Evolutionary conservation across 2,888 invertebrate genomes (phyloP), one percentile per base, ranked within the genome.

Genomic region (Tanytarsus gracilentus): DNA sequence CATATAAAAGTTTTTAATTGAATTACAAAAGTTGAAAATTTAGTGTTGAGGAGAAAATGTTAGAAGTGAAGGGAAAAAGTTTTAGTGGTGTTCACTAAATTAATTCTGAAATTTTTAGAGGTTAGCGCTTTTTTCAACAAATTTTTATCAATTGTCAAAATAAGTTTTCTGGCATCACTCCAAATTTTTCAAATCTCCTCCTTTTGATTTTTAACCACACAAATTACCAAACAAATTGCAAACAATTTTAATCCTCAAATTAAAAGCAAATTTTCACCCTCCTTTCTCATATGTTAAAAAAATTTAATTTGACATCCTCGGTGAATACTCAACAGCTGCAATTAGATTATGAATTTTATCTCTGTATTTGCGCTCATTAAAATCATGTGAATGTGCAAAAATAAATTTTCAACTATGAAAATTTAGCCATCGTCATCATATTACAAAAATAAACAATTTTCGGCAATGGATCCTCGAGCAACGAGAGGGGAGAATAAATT

Each of bases 361-460:
- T 36, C n/a, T 14, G n/a, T n/a, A 36, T 36, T 14, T 36, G n/a
- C 16, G 36, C 36, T 36, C 14, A 36, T 36, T 36, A 36, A 33
- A 36, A 36, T 36, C n/a, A 14, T 36, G 4, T 36, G 6, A 29
- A 5, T 9, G 14, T 16, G 1, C 4, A 8, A 8, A 33, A 30
- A 30, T 11, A 30, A 30, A 4, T 11, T 14, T 14, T 6, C 2
- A 11, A 16, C 36, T 36, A n/a, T n/a, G 16, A 36, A 36, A 36
- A n/a, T 36, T n/a, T n/a, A n/a, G n/a, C n/a, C 36, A n/a, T 36
- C 36, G 36, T 36, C 36, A 36, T 36, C 36, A 36, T 36, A 36
- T 36, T 36, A 36, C 36, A 36, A n/a, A 36, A 36, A 36, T 36
- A 36, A 36, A 36, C 36, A 36, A n/a, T n/a, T n/a, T n/a, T n/a